phyloP scores from a whole-genome alignment of 2,888 invertebrate genomes.

The Baccha elongata region DNA sequence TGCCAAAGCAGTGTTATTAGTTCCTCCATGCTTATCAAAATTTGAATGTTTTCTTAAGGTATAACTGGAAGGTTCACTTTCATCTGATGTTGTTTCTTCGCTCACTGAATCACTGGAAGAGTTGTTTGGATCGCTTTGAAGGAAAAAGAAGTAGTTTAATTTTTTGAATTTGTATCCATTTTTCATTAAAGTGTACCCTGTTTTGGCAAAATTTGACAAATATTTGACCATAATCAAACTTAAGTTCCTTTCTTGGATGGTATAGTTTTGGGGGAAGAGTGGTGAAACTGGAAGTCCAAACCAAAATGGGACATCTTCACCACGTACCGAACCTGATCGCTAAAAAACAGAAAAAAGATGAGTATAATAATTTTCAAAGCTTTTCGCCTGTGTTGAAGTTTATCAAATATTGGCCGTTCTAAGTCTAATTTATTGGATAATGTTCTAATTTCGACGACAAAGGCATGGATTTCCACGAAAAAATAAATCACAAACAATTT shows the following conservation, averaged over 20 bases:
- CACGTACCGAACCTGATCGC: slow-evolving; percentile 91
- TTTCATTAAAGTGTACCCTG: slow-evolving; percentile 87
- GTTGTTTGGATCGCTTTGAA: slow-evolving; percentile 79
- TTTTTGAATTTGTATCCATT: background rate
- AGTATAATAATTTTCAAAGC: too few species aligned
- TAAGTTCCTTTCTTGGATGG: slow-evolving; percentile 89
- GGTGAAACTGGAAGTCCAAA: slow-evolving; percentile 90
- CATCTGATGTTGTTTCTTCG: slow-evolving; percentile 11
- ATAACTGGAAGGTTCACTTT: background rate
- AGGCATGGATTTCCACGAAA: too few species aligned
- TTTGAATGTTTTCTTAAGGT: slow-evolving; percentile 5
- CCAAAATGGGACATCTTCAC: slow-evolving; percentile 93
- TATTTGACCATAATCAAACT: slow-evolving; percentile 92
- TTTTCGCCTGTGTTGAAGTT: too few species aligned
- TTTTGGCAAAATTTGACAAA: slow-evolving; percentile 93
- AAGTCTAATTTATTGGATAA: too few species aligned
- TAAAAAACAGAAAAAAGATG: slow-evolving; percentile 80
- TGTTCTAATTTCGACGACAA: too few species aligned
- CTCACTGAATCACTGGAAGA: slow-evolving; percentile 74
- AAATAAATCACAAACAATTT: too few species aligned
- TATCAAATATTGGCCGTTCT: too few species aligned
- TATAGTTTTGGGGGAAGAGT: slow-evolving; percentile 90
- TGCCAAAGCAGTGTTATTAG: slow-evolving; percentile 5
- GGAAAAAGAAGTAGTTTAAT: background rate
- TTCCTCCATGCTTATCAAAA: slow-evolving; percentile 38